These are phyloP conservation scores for Cinclus cinclus DNA, from an alignment of 2,113 vertebrate genomes.

Conservation along the genomic window DNA sequence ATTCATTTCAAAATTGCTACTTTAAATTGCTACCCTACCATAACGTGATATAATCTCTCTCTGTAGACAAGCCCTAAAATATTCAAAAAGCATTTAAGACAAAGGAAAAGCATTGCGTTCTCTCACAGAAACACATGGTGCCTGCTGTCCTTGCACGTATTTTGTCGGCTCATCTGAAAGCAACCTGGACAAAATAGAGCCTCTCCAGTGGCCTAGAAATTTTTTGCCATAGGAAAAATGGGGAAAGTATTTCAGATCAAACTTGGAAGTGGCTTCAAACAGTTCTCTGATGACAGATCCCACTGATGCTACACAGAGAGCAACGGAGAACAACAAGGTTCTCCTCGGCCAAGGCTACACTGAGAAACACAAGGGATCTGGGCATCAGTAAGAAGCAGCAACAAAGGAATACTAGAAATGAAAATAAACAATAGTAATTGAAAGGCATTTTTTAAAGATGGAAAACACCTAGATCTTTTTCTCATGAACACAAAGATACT, in stretches of 20 bases:
- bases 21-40: slow-evolving; percentile 59
- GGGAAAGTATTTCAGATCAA: neutral
- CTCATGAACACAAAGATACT: neutral
- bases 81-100: slow-evolving; percentile 64
- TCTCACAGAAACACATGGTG: neutral
- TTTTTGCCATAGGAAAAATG: neutral
- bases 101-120: neutral
- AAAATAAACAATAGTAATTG: neutral
- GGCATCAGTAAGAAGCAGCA: neutral
- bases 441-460: neutral
- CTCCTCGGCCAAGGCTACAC: fast-evolving
- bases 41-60: slow-evolving; percentile 62
- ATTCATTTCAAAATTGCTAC: slow-evolving; percentile 62
- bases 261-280: neutral
- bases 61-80: slow-evolving; percentile 61
- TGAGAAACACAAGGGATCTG: neutral
- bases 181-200: slow-evolving; percentile 24
- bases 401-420: neutral
- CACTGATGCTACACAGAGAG: neutral
- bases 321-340: neutral
- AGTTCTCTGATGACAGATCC: neutral
- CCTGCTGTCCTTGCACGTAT: neutral
- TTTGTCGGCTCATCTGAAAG: neutral
- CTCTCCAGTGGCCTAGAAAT: neutral
- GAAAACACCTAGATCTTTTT: slow-evolving; percentile 4